Percentiles rank a stretch among this genome's conserved stretches.
These are phyloP conservation scores for Penaeus japonicus DNA, from an alignment of 1,140 invertebrate genomes.

Conservation along the genomic window DNA sequence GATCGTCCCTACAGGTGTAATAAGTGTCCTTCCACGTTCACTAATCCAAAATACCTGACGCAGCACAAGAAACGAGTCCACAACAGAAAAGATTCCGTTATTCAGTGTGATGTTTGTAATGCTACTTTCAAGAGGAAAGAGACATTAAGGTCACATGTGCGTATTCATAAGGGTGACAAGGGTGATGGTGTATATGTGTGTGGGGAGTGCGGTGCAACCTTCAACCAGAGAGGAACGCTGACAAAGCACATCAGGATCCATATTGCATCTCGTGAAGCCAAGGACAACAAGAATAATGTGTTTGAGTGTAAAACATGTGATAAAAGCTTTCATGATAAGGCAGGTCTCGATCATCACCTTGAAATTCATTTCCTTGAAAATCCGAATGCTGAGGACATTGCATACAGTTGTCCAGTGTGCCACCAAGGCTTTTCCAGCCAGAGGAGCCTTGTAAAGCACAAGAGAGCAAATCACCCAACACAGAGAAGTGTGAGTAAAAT, in stretches of 20 bases:
- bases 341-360: neutral
- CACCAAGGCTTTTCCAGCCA: neutral
- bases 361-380: neutral
- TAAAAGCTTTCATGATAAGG: neutral
- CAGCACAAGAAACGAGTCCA: slow-evolving; percentile 58
- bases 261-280: neutral
- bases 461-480: slow-evolving; percentile 9
- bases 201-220: slow-evolving; percentile 47
- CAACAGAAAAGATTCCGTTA: slow-evolving; percentile 62
- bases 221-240: slow-evolving; percentile 44
- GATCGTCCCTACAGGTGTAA: slow-evolving; percentile 58
- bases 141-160: slow-evolving; percentile 71
- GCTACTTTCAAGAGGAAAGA: slow-evolving; percentile 73
- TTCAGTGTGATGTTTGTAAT: slow-evolving; percentile 56
- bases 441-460: slow-evolving; percentile 24
- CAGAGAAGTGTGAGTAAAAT: neutral
- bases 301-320: neutral
- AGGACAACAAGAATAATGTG: neutral
- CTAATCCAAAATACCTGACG: slow-evolving; percentile 61
- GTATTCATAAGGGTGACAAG: slow-evolving; percentile 73
- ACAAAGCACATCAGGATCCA: slow-evolving; percentile 45
- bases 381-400: neutral
- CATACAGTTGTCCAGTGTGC: slow-evolving; percentile 19
- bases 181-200: slow-evolving; percentile 65
- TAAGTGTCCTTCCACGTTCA: slow-evolving; percentile 59